A percentile compares a stretch with the other conserved stretches of the same genome.
Conservation (phyloP, 2,797 vertebrate genomes). For the Florisuga fusca region DNA sequence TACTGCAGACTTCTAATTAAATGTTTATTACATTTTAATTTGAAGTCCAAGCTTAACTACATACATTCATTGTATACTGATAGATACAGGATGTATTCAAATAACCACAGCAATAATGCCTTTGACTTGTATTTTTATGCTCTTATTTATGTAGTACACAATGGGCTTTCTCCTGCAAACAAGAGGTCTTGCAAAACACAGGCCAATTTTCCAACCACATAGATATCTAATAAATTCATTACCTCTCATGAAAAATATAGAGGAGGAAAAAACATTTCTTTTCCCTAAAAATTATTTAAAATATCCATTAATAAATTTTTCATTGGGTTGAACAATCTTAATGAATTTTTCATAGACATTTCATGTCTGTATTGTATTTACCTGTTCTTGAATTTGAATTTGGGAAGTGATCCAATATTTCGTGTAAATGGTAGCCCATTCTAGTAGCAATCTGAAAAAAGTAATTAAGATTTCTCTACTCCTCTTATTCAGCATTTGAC, state of each 20-base stretch:
- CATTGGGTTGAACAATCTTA: neutral
- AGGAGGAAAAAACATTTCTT: rapidly evolving
- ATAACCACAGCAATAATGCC: neutral
- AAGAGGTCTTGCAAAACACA: neutral
- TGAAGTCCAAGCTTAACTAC: neutral
- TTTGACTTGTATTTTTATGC: conserved; percentile 5
- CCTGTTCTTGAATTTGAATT: neutral
- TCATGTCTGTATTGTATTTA: neutral
- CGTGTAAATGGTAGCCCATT: neutral
- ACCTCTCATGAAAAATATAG: neutral
- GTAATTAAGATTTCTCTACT: conserved; percentile 1
- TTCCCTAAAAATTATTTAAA: neutral
- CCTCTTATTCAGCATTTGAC: conserved; percentile 34
- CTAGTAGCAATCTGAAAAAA: neutral
- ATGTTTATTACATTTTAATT: neutral
- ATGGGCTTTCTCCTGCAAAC: conserved; percentile 10
- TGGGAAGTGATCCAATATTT: neutral
- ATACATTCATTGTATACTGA: neutral
- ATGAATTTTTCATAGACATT: neutral
- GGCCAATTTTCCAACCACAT: conserved; percentile 20
- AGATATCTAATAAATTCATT: conserved; percentile 5
- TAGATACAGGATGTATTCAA: neutral
- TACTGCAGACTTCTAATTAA: neutral
- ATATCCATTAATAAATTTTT: neutral
- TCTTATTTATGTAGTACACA: neutral